Base-by-base conservation (phyloP, 2,797 vertebrate genomes). In the Oreochromis grahami region DNA sequence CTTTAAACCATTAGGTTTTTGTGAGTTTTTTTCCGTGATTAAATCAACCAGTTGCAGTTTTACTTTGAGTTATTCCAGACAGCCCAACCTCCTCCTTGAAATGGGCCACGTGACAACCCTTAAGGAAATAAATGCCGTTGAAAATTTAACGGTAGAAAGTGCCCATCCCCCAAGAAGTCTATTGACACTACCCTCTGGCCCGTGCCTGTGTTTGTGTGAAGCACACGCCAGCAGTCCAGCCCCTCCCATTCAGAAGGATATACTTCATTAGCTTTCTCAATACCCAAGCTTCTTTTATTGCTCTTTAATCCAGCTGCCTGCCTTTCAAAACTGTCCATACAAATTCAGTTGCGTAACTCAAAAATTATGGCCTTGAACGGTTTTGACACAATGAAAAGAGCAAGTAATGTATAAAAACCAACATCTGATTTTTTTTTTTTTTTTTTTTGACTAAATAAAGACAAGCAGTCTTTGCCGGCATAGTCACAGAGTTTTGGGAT, bases 221-320 rank as follows among this genome's bases (percentile, higher is more conserved):
- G 94, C 93, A 93, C 94, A 91, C 93, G 94, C 90, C 91, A 90
- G 88, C 86, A 89, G 94, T 91, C 89, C 86, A 88, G 76, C 90
- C 91, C 87, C 90, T 92, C 87, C 8, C 88, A 93, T 95, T 97
- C 96, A 96, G 93, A 94, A 48, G 32, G 94, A 95, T 97, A 97
- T 95, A 92, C 91, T 94, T 96, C 95, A 98, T 97, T 95, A 96
- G 96, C 93, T 96, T 96, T 86, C 83, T 95, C 94, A 94, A 94
- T 94, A 89, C 41, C 89, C 90, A 94, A 95, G 94, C 95, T 95
- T 91, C 93, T 96, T 96, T 95, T 24, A 86, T 76, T 55, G 29
- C 79, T 94, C 87, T 92, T 91, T 86, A 91, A 53, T 94, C 79
- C 89, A 96, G 94, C 95, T 95, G 95, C 88, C 93, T 93, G 93